A percentile compares a stretch with the other conserved stretches of the same genome.
These are phyloP conservation scores for Acleris literana DNA, from an alignment of 2,888 invertebrate species.

Conservation along the genomic window DNA sequence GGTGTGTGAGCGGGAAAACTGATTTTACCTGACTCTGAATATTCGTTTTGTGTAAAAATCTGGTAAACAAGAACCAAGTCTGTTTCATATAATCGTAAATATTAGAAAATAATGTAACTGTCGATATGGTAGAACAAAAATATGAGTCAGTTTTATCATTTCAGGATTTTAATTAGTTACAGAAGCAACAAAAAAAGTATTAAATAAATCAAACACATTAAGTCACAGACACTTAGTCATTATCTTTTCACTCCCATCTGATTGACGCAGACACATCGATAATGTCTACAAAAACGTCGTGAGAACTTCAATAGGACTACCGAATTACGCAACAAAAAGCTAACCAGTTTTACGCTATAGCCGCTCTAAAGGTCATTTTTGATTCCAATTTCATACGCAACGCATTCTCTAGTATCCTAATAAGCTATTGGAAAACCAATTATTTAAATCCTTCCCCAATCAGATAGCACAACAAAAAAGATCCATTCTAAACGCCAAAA, in stretches of 20 bases:
- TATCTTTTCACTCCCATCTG: neutral
- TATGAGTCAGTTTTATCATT: neutral
- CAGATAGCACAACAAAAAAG: conserved; percentile 51
- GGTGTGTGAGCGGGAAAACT: conserved; percentile 47
- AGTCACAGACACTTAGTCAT: neutral
- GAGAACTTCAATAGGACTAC: conserved; percentile 33
- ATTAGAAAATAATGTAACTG: no score
- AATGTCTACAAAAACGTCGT: conserved; percentile 32
- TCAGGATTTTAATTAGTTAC: neutral
- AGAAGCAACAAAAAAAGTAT: neutral
- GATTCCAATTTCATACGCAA: conserved; percentile 36
- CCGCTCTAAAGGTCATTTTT: conserved; percentile 32
- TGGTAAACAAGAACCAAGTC: neutral
- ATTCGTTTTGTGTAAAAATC: neutral
- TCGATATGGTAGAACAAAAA: no score
- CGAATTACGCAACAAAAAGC: conserved; percentile 36
- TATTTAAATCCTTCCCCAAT: conserved; percentile 57
- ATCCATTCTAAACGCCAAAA: conserved; percentile 53
- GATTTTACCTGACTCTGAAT: conserved; percentile 12
- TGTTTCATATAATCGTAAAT: no score
- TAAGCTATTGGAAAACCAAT: conserved; percentile 55
- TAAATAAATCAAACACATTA: neutral
- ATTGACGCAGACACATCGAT: conserved; percentile 32
- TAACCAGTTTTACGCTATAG: conserved; percentile 39
- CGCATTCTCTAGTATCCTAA: conserved; percentile 36